These are phyloP conservation scores for Pseudocheirus occidentalis DNA, from an alignment of 2,797 vertebrate species.

Conservation along the genomic window DNA sequence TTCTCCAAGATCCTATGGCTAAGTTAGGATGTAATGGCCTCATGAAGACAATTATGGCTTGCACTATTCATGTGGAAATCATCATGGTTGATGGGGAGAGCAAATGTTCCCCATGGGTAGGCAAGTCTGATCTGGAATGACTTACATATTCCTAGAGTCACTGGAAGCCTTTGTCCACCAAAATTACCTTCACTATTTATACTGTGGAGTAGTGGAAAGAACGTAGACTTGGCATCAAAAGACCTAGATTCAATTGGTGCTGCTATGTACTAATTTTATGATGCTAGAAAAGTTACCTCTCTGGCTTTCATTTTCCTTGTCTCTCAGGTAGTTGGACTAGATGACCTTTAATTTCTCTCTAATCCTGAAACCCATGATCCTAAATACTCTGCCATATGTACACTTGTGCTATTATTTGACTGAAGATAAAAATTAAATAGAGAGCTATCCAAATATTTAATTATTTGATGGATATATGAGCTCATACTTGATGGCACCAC, in stretches of 20 bases:
- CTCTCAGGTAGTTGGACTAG: neutral
- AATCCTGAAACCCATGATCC: neutral
- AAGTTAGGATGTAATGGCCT: neutral
- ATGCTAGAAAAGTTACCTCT: neutral
- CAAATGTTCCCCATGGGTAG: neutral
- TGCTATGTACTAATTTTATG: neutral
- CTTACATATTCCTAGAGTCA: neutral
- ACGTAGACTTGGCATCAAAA: neutral
- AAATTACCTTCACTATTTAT: neutral
- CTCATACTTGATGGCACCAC: neutral
- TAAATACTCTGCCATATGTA: neutral
- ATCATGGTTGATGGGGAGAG: neutral
- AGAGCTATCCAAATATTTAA: neutral
- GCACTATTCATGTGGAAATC: neutral
- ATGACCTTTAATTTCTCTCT: neutral
- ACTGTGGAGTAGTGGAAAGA: neutral
- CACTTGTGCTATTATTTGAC: neutral
- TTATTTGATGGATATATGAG: neutral
- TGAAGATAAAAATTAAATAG: neutral
- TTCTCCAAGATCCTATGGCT: neutral
- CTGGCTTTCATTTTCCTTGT: neutral
- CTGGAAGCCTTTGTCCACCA: neutral
- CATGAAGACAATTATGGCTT: neutral
- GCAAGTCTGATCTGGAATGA: neutral
- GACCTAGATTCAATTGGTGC: neutral